phyloP scores from a whole-genome alignment of 2,797 vertebrate species.

The Arremon aurantiirostris region DNA sequence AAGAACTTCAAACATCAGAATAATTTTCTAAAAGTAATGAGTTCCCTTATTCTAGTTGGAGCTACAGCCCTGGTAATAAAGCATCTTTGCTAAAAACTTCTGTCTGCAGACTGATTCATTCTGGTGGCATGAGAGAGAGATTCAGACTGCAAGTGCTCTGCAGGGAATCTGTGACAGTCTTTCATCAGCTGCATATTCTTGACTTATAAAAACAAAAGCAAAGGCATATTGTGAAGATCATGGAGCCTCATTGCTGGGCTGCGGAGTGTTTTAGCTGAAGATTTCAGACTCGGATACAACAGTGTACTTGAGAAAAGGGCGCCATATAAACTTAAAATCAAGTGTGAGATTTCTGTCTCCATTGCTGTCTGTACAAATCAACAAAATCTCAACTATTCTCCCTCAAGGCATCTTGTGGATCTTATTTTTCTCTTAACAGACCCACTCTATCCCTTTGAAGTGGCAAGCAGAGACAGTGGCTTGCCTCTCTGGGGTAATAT shows the following conservation, averaged over 20 bases:
- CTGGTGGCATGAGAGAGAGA: constrained; percentile 30
- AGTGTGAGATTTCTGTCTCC: constrained; percentile 47
- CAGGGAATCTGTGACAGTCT: constrained; percentile 46
- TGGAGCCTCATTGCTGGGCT: not conserved
- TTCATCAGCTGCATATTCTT: constrained; percentile 54
- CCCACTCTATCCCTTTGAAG: constrained; percentile 32
- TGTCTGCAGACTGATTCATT: constrained; percentile 43
- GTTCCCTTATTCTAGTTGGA: constrained; percentile 6
- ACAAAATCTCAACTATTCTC: constrained; percentile 14
- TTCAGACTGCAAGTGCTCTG: constrained; percentile 31
- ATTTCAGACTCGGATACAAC: not conserved
- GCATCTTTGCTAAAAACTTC: constrained; percentile 31
- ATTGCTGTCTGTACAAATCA: constrained; percentile 37
- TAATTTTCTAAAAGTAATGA: constrained; percentile 61
- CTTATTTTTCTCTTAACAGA: constrained; percentile 42
- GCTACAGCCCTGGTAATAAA: constrained; percentile 28
- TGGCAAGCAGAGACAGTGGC: not conserved
- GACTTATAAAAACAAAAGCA: constrained; percentile 60
- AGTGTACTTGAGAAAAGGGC: not conserved
- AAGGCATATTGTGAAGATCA: constrained; percentile 30
- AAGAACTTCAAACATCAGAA: constrained; percentile 44
- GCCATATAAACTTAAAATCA: not conserved
- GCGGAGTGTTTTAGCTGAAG: constrained; percentile 11
- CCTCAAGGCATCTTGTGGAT: not conserved
- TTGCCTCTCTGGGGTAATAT: not conserved